These are phyloP conservation scores for Lordiphosa andalusiaca DNA, from an alignment of 2,888 invertebrate genomes.

Conservation along the genomic window DNA sequence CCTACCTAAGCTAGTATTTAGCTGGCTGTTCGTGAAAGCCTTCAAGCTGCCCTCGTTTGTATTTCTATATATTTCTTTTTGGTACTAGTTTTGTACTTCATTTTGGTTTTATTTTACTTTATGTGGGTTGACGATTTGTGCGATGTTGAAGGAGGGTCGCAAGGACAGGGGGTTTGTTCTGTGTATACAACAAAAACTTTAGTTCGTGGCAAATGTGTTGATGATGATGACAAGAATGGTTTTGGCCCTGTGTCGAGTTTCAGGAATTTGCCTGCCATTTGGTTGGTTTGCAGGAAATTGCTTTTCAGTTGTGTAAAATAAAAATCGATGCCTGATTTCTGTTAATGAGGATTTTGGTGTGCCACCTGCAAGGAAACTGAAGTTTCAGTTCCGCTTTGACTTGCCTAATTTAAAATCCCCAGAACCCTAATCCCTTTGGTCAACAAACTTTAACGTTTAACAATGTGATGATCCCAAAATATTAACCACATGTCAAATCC, in stretches of 20 bases:
- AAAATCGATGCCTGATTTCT: constrained; percentile 47
- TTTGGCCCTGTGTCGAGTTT: constrained; percentile 22
- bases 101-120: constrained; percentile 11
- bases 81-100: constrained; percentile 1
- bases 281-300: constrained; percentile 40
- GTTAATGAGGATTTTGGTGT: constrained; percentile 24
- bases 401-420: too few species aligned
- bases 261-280: constrained; percentile 27
- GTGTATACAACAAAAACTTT: constrained; percentile 19
- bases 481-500: too few species aligned
- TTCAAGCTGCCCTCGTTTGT: too few species aligned
- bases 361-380: too few species aligned
- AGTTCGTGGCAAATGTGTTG: constrained; percentile 27
- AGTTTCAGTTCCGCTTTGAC: too few species aligned
- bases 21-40: too few species aligned
- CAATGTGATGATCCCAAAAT: too few species aligned
- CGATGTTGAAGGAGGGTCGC: not conserved
- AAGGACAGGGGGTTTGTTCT: constrained; percentile 1
- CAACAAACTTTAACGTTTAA: too few species aligned
- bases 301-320: constrained; percentile 33
- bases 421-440: too few species aligned
- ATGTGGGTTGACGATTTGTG: constrained; percentile 31
- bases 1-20: too few species aligned
- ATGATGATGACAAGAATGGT: constrained; percentile 12
- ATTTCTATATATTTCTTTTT: not conserved